Base-by-base conservation (phyloP, 2,113 vertebrate genomes). In the Nettapus auritus region DNA sequence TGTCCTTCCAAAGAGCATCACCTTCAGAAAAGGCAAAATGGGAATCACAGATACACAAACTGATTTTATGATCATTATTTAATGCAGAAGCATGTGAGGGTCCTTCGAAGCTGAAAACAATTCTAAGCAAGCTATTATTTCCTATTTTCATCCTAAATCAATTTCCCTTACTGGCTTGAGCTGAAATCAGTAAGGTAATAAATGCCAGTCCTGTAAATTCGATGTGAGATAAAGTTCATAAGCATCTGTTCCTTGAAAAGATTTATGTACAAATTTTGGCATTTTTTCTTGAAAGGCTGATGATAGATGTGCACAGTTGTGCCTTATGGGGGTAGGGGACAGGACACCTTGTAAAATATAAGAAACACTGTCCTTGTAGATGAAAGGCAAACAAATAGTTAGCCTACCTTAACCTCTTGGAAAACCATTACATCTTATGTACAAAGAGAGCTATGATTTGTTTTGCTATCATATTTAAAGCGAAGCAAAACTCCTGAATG, bases 51-150 rank as follows among this genome's bases (percentile, higher is more conserved):
- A 50, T 75, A 74, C 9, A 85, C 21, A 71, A 78, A 91, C 93
- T 89, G 59, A 95, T 95, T 93, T 95, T 86, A 79, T 82, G 31
- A 94, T 86, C 76, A 88, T 92, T 91, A 94, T 95, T 91, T 96
- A 90, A 93, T 89, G 33, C 36, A 64, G 84, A 94, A 96, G 23
- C 28, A 71, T 48, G 79, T 22, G 86, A 89, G 44, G 48, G 34
- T 75, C 38, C 80, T 94, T 77, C 80, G 62, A 77, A 92, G 73
- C 18, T 89, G 79, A 95, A 82, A 94, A 94, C 92, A 0, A 91
- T 93, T 95, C 38, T 70, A 74, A 94, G 96, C 74, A 91, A 95
- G 53, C 28, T 96, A 68, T 87, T 93, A 90, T 76, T 78, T 88
- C 31, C 48, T 76, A 70, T 95, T 96, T 96, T 88, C 40, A 80